phyloP scores from a whole-genome alignment of 2,797 vertebrate genomes.

The Sus cebifrons region DNA sequence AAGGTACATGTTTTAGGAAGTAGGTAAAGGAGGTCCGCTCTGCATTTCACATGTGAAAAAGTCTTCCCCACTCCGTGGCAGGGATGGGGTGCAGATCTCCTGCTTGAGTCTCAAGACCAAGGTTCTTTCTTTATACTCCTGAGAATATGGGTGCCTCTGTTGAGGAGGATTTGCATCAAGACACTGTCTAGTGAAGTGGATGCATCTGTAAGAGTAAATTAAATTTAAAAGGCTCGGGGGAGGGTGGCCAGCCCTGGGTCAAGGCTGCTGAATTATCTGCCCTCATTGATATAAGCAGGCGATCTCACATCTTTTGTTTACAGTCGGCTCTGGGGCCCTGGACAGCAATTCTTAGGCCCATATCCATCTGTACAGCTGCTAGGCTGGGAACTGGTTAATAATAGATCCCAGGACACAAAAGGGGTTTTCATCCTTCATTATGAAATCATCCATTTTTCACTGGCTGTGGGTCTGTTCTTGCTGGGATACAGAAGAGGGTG shows the following conservation, averaged over 20 bases:
- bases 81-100: neutral
- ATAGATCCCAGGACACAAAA: slow-evolving; percentile 64
- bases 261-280: neutral
- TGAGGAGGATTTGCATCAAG: slow-evolving; percentile 2
- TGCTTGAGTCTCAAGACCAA: neutral
- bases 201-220: neutral
- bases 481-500: neutral
- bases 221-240: neutral
- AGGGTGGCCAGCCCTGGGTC: neutral
- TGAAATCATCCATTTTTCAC: slow-evolving; percentile 72
- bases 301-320: slow-evolving; percentile 39
- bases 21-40: neutral
- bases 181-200: too few species aligned
- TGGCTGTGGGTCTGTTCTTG: slow-evolving; percentile 57
- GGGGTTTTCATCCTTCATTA: slow-evolving; percentile 71
- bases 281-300: neutral
- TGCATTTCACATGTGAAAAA: neutral
- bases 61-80: neutral
- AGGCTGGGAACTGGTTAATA: slow-evolving; percentile 70
- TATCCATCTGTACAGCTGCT: slow-evolving; percentile 41
- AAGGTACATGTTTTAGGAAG: neutral
- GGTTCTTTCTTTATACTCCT: neutral
- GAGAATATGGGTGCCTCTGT: neutral
- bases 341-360: neutral
- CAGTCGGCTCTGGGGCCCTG: neutral